Base-by-base conservation (phyloP, 64 coral and sea anemone genomes). In the Platygyra sinensis region DNA sequence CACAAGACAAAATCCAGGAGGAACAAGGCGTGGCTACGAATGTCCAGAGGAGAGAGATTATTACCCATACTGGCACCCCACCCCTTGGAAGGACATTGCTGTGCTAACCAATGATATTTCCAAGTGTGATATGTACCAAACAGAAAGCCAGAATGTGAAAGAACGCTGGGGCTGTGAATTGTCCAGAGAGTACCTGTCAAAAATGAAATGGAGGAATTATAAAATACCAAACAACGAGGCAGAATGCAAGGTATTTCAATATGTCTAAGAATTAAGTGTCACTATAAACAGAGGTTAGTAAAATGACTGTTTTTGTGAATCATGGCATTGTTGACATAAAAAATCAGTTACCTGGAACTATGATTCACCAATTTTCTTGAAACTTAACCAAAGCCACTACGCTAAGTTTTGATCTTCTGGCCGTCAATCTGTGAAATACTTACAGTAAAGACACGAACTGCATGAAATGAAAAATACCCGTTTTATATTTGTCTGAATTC, bases 51-150 rank as follows among this genome's bases (percentile, higher is more conserved):
- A 98, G 71, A 86, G 96, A 59, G 96, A 98, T 61, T 90, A 98
- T 28, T 98, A 94, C 52, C 96, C 96, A 9, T 98, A 98, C 69
- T 98, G 96, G 96, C 93, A 94, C 73, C 96, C 96, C 46, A 92
- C 93, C 36, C 96, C 96, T 5, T 98, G 96, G 96, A 98, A 94
- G 94, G 97, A 99, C 39, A 99, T 99, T 86, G 97, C 94, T 0
- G 62, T 99, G 57, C 75, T 99, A 79, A 99, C 97, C 8, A 99
- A 99, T 75, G 67, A 99, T 64, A 60, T 94, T 19, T 89, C 77
- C n/a, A 78, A 91, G 13, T 99, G 97, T 94, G 62, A 88, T 12
- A 84, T 95, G 82, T 99, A 99, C 72, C 83, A 84, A 38, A 39
- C 67, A 28, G 94, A 99, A 85, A 99, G 97, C 79, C 94, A 99